Evolutionary conservation across 2,797 vertebrate genomes (phyloP).

Genomic region (Ctenosaura bakeri): DNA sequence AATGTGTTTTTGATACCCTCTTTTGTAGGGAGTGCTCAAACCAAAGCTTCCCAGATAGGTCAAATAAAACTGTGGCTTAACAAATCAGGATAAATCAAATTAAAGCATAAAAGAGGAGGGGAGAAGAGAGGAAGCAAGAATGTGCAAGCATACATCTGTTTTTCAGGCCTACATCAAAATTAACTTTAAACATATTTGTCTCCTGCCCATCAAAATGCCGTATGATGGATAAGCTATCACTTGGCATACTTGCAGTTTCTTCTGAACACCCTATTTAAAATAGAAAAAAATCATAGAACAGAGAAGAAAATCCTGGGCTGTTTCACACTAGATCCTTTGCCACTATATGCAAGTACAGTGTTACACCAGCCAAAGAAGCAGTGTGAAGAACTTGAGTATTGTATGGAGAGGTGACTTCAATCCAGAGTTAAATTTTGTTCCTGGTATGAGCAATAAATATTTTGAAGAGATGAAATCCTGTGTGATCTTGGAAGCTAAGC

Average conservation of each 20-base stretch:
- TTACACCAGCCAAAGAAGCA: not conserved
- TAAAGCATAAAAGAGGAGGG: not conserved
- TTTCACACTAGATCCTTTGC: not conserved
- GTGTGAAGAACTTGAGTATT: not conserved
- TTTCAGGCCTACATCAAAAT: not conserved
- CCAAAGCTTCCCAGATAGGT: not conserved
- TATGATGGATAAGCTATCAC: not conserved
- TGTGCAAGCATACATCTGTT: not conserved
- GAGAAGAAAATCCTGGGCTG: not conserved
- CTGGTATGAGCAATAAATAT: not conserved
- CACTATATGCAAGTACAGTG: not conserved
- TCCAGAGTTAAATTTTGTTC: not conserved
- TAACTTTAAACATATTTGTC: not conserved
- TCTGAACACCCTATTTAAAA: not conserved
- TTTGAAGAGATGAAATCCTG: no score
- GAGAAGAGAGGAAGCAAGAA: not conserved
- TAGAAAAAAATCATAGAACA: not conserved
- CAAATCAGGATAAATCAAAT: not conserved
- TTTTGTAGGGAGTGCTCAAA: not conserved
- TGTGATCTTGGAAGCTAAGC: no score
- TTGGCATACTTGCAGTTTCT: constrained; percentile 1
- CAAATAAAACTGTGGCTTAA: not conserved
- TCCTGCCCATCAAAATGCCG: constrained; percentile 24
- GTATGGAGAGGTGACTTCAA: not conserved
- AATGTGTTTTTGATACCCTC: not conserved